Conservation (phyloP, 2,888 invertebrate species). For the Cabera pusaria region DNA sequence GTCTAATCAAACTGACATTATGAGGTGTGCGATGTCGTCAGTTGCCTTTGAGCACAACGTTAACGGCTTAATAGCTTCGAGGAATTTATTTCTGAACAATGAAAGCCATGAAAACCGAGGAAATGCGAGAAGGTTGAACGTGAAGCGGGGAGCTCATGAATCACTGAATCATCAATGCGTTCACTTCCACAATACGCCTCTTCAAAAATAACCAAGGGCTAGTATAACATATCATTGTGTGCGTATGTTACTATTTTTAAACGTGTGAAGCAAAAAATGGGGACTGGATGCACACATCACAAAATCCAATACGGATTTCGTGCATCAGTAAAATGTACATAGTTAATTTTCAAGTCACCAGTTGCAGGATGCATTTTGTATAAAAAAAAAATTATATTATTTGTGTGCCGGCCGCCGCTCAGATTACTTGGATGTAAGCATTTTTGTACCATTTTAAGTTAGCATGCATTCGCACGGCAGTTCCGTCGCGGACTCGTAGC, state of each 20-base stretch:
- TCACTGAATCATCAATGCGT: too few relatives aligned
- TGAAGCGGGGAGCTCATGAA: constrained; percentile 10
- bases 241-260: not conserved
- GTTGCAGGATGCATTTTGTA: not conserved
- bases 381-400: too few relatives aligned
- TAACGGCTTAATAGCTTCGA: constrained; percentile 33
- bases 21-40: constrained; percentile 40
- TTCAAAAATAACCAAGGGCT: constrained; percentile 16
- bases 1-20: constrained; percentile 47
- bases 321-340: too few relatives aligned
- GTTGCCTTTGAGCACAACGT: constrained; percentile 38
- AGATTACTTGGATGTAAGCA: too few relatives aligned
- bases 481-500: too few relatives aligned
- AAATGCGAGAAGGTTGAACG: constrained; percentile 16
- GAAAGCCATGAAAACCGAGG: constrained; percentile 8
- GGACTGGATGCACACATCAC: too few relatives aligned
- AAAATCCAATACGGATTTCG: too few relatives aligned
- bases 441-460: too few relatives aligned
- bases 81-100: constrained; percentile 13
- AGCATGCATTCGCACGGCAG: too few relatives aligned
- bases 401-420: too few relatives aligned
- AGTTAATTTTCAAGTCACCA: too few relatives aligned
- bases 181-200: constrained; percentile 9
- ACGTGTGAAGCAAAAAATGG: constrained; percentile 2
- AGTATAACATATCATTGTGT: constrained; percentile 4